These are phyloP conservation scores for Cebus imitator DNA, from an alignment of 2,113 vertebrate genomes.

Conservation along the genomic window DNA sequence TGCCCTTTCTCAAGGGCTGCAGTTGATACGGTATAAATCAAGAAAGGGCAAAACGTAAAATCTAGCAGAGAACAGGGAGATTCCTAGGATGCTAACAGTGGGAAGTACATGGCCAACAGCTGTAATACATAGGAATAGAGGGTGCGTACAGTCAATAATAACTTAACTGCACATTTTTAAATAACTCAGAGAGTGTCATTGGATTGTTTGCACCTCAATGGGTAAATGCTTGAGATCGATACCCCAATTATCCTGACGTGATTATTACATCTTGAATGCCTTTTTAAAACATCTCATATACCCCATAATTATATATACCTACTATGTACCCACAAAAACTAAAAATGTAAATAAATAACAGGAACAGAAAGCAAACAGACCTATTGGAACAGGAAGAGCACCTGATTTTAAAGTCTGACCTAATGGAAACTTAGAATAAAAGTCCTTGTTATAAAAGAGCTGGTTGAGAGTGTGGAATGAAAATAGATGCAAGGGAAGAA, in stretches of 20 bases:
- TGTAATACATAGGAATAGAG: neutral
- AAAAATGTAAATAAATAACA: neutral
- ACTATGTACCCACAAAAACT: too few relatives aligned
- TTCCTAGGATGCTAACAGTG: neutral
- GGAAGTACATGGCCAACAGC: neutral
- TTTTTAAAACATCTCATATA: too few relatives aligned
- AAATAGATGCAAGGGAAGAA: neutral
- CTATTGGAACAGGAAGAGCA: neutral
- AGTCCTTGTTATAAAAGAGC: neutral
- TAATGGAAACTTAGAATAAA: neutral
- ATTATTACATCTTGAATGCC: too few relatives aligned
- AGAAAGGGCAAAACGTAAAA: neutral
- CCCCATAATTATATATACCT: too few relatives aligned
- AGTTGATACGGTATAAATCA: neutral
- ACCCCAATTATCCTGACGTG: too few relatives aligned
- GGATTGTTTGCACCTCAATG: too few relatives aligned
- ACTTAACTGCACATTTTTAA: too few relatives aligned
- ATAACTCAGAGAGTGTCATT: too few relatives aligned
- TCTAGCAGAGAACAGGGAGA: neutral
- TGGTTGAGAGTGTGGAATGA: neutral
- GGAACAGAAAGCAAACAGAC: neutral
- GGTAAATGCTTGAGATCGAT: too few relatives aligned
- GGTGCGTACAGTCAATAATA: too few relatives aligned
- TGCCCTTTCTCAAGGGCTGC: neutral
- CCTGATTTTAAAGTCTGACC: neutral